phyloP scores from a whole-genome alignment of 1,140 invertebrate genomes.

The Anoplolepis gracilipes region DNA sequence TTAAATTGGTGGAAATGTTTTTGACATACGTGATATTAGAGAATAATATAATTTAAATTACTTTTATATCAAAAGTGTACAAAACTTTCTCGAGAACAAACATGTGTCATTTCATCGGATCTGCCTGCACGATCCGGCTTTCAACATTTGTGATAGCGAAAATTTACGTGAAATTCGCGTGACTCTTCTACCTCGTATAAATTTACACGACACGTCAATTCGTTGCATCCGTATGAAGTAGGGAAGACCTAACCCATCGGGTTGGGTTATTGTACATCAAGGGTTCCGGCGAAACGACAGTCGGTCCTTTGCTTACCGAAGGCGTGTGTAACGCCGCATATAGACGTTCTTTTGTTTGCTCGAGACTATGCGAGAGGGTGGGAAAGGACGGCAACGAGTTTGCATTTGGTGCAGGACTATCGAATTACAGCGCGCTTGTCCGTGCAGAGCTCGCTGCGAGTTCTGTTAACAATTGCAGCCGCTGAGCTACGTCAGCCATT shows the following conservation, averaged over 20 bases:
- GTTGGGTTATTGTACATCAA: slow-evolving; percentile 60
- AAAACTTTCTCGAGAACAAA: not conserved
- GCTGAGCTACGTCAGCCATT: slow-evolving; percentile 47
- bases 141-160: not conserved
- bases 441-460: slow-evolving; percentile 43
- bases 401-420: slow-evolving; percentile 69
- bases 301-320: slow-evolving; percentile 75
- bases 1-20: not conserved
- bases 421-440: slow-evolving; percentile 71
- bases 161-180: not conserved
- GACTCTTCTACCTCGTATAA: not conserved
- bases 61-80: not conserved
- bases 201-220: slow-evolving; percentile 39
- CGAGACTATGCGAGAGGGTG: slow-evolving; percentile 58
- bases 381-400: slow-evolving; percentile 52
- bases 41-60: not conserved
- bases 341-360: slow-evolving; percentile 76
- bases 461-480: slow-evolving; percentile 49
- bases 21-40: not conserved
- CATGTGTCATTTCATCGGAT: not conserved
- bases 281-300: slow-evolving; percentile 50
- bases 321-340: slow-evolving; percentile 68
- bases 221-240: slow-evolving; percentile 25
- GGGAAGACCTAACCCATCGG: slow-evolving; percentile 47
- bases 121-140: not conserved